Evolutionary conservation across 2,797 vertebrate genomes (phyloP).

Genomic region (Pyrocephalus nanus): DNA sequence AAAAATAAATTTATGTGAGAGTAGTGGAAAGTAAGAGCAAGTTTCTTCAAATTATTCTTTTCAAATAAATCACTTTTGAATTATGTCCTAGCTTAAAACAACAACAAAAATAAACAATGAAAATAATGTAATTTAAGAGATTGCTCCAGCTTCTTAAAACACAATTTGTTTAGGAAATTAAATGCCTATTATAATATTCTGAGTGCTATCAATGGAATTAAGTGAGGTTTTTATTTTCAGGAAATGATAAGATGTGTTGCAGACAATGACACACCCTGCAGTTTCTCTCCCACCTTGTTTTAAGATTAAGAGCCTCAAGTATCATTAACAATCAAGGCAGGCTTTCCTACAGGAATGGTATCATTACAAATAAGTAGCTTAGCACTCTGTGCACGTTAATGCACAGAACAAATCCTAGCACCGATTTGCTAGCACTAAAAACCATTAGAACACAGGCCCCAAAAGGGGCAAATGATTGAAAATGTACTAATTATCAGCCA

Average conservation of each 20-base stretch:
- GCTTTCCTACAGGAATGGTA: slow-evolving; percentile 48
- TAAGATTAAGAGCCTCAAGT: slow-evolving; percentile 58
- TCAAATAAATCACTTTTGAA: background rate
- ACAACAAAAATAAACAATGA: slow-evolving; percentile 19
- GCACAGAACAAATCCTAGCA: slow-evolving; percentile 44
- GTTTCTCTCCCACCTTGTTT: slow-evolving; percentile 33
- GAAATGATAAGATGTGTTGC: slow-evolving; percentile 17
- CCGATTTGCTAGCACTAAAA: slow-evolving; percentile 42
- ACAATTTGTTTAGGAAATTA: slow-evolving; percentile 30
- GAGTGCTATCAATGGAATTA: slow-evolving; percentile 48
- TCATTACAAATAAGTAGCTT: slow-evolving; percentile 64
- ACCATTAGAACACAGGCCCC: slow-evolving; percentile 12
- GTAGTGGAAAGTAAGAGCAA: background rate
- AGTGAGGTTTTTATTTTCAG: slow-evolving; percentile 45
- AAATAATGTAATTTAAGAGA: background rate
- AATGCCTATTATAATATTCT: slow-evolving; percentile 37
- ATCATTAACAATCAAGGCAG: slow-evolving; percentile 66
- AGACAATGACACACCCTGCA: slow-evolving; percentile 42
- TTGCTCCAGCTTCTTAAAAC: background rate
- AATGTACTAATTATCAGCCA: slow-evolving; percentile 54
- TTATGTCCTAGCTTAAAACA: background rate
- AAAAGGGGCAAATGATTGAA: slow-evolving; percentile 33
- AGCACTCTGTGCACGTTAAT: slow-evolving; percentile 60
- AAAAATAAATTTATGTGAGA: background rate
- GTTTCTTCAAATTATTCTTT: background rate